phyloP scores from a whole-genome alignment of 2,888 invertebrate genomes.

The Scaptomyza cyrtandrae region DNA sequence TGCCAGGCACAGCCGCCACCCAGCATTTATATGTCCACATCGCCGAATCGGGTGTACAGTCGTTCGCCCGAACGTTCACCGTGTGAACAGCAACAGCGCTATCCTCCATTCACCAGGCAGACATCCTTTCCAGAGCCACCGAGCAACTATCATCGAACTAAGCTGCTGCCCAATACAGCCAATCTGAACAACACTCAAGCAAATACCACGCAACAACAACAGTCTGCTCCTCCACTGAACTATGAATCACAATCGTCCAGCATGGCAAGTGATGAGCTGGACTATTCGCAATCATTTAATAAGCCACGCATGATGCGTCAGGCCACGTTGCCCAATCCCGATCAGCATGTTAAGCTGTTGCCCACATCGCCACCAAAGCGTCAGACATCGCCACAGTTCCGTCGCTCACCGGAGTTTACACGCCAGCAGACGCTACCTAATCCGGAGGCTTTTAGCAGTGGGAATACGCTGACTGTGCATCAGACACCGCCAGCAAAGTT shows the following conservation, averaged over 20 bases:
- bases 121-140: conserved; percentile 82
- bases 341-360: conserved; percentile 83
- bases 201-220: conserved; percentile 6
- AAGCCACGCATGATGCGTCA: conserved; percentile 82
- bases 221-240: conserved; percentile 52
- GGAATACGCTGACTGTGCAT: conserved; percentile 81
- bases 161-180: conserved; percentile 81
- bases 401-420: conserved; percentile 83
- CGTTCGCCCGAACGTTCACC: conserved; percentile 83
- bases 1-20: conserved; percentile 72
- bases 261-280: conserved; percentile 72
- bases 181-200: conserved; percentile 55
- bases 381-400: conserved; percentile 83
- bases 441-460: conserved; percentile 81
- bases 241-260: conserved; percentile 68
- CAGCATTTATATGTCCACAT: conserved; percentile 83
- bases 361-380: conserved; percentile 84
- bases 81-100: conserved; percentile 79
- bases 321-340: conserved; percentile 84
- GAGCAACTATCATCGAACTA: conserved; percentile 68
- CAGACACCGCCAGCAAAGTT: conserved; percentile 80
- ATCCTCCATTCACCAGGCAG: conserved; percentile 83
- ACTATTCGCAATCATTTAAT: conserved; percentile 63
- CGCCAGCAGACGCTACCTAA: conserved; percentile 84
- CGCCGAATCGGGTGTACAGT: conserved; percentile 83